Percentiles rank a stretch among this genome's conserved stretches.
Conservation (phyloP, 2,113 vertebrate species). For the Campylomormyrus numenius region DNA sequence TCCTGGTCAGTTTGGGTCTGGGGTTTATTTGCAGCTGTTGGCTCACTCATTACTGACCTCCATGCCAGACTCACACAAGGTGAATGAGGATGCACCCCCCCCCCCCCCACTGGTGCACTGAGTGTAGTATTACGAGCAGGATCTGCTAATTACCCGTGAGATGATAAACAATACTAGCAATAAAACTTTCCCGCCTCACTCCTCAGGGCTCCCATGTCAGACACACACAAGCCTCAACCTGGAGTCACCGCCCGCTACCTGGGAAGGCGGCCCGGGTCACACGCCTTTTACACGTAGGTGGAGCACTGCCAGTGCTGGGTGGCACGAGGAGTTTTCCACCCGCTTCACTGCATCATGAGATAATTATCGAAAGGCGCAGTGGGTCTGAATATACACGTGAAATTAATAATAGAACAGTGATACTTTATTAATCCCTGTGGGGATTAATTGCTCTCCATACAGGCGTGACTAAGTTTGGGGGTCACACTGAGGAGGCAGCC, state of each 20-base stretch:
- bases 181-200: background rate
- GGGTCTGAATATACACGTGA: background rate
- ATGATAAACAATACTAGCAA: background rate
- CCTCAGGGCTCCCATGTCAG: background rate
- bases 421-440: background rate
- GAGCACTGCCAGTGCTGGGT: background rate
- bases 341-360: background rate
- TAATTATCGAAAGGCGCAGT: background rate
- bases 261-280: background rate
- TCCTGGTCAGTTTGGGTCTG: background rate
- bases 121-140: background rate
- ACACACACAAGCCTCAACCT: background rate
- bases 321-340: background rate
- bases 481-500: background rate
- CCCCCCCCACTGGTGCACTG: background rate
- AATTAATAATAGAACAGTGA: background rate
- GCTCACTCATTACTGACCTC: background rate
- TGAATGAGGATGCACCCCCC: background rate
- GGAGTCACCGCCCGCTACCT: background rate
- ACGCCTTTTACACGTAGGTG: background rate
- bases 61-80: background rate
- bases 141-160: background rate
- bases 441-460: background rate
- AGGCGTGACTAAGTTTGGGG: background rate
- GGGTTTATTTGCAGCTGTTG: constrained; percentile 1